Conservation (phyloP, 2,113 vertebrate genomes). For the Verasper variegatus region DNA sequence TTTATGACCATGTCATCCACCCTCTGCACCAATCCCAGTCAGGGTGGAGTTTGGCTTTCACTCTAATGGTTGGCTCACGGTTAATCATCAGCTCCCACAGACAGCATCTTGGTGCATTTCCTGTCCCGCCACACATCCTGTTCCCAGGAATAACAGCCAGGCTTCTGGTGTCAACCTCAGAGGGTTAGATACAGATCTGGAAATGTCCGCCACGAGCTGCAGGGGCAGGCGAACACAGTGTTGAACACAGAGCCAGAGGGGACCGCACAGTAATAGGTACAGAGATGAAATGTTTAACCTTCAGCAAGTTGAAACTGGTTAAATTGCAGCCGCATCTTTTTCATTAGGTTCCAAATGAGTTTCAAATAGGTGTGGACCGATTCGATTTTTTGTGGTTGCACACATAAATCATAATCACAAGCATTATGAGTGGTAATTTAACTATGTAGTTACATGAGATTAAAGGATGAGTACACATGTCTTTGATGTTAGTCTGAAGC, state of each 20-base stretch:
- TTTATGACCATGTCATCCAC: slow-evolving; percentile 37
- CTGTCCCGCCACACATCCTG: slow-evolving; percentile 32
- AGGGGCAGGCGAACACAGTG: not conserved
- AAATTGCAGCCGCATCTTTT: not conserved
- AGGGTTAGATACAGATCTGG: slow-evolving; percentile 11
- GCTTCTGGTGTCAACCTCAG: slow-evolving; percentile 20
- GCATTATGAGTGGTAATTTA: not conserved
- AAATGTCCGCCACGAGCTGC: slow-evolving; percentile 7
- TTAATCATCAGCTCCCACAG: slow-evolving; percentile 58
- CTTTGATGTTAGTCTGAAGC: too few species aligned
- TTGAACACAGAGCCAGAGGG: slow-evolving; percentile 4
- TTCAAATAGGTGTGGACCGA: slow-evolving; percentile 2
- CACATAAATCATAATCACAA: not conserved
- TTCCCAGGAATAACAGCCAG: slow-evolving; percentile 37
- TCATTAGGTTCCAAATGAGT: not conserved
- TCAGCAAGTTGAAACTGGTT: slow-evolving; percentile 12
- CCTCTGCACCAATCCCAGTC: slow-evolving; percentile 39
- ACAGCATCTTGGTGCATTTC: slow-evolving; percentile 35
- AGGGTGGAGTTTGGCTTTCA: slow-evolving; percentile 39
- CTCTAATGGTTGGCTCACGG: slow-evolving; percentile 40
- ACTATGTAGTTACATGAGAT: not conserved
- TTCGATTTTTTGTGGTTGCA: not conserved
- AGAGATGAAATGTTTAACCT: not conserved
- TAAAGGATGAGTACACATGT: too few species aligned
- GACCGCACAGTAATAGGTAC: slow-evolving; percentile 1